These are phyloP conservation scores for Pluvianellus socialis DNA, from an alignment of 2,113 vertebrate genomes.

Conservation along the genomic window DNA sequence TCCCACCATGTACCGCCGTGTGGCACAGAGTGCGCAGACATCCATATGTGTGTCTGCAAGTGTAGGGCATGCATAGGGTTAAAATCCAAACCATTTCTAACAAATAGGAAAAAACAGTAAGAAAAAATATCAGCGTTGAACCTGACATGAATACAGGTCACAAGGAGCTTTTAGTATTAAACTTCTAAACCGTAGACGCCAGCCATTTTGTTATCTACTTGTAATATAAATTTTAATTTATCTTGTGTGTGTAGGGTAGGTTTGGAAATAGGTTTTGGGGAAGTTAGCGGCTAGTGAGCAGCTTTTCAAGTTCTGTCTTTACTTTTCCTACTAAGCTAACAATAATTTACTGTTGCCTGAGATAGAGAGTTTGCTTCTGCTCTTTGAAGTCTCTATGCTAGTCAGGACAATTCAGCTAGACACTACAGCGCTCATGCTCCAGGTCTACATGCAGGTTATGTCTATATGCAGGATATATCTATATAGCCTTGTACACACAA, in stretches of 20 bases:
- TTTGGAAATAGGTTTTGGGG: neutral
- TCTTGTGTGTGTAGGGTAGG: neutral
- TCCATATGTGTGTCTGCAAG: rapidly evolving
- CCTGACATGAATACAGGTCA: neutral
- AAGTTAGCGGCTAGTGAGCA: neutral
- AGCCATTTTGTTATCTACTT: neutral
- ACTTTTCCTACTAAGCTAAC: neutral
- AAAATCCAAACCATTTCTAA: neutral
- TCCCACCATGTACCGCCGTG: rapidly evolving
- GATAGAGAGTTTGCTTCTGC: neutral
- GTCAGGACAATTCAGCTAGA: neutral
- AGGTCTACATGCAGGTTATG: neutral
- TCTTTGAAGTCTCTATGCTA: neutral
- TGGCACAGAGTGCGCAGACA: neutral
- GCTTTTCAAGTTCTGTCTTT: neutral
- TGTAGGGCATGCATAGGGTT: neutral
- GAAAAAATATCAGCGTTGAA: neutral
- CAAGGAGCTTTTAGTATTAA: neutral
- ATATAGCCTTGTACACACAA: neutral
- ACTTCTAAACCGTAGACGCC: neutral
- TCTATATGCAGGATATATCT: neutral
- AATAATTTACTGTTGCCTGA: neutral
- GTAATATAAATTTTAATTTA: neutral
- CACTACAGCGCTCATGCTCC: neutral
- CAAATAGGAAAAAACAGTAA: rapidly evolving